Conservation (phyloP, 1,140 invertebrate species). For the Drosophila paulistorum region DNA sequence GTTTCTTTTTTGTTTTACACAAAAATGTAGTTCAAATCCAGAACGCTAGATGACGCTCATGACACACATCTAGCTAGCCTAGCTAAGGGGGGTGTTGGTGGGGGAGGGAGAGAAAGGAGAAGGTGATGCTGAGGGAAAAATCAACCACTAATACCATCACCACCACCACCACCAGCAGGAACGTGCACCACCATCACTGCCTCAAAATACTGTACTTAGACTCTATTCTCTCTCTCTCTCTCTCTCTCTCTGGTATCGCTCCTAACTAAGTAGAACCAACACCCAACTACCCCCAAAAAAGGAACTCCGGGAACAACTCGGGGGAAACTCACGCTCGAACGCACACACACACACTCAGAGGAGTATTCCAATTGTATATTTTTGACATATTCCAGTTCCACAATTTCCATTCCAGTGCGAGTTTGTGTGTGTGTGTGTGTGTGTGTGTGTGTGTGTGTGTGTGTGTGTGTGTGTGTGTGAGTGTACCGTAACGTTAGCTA, state of each 20-base stretch:
- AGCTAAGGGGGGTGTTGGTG: conserved; percentile 24
- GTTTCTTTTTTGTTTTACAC: neutral
- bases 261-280: conserved; percentile 44
- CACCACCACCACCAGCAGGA: conserved; percentile 50
- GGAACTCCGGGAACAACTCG: conserved; percentile 10
- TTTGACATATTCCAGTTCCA: conserved; percentile 72
- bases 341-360: conserved; percentile 32
- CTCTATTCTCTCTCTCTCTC: neutral
- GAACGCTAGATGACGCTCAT: conserved; percentile 72
- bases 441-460: conserved; percentile 31
- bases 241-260: too few relatives aligned
- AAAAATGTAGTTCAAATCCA: conserved; percentile 68
- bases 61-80: conserved; percentile 68
- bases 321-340: conserved; percentile 31
- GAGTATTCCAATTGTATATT: conserved; percentile 72
- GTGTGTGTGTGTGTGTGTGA: conserved; percentile 35
- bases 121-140: conserved; percentile 59
- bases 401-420: conserved; percentile 34
- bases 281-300: conserved; percentile 63
- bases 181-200: conserved; percentile 46
- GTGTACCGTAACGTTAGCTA: conserved; percentile 42
- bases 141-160: conserved; percentile 56
- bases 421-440: neutral
- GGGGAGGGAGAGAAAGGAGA: neutral
- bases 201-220: conserved; percentile 22